Base-by-base conservation (phyloP, 2,888 invertebrate species). In the Griposia aprilina region DNA sequence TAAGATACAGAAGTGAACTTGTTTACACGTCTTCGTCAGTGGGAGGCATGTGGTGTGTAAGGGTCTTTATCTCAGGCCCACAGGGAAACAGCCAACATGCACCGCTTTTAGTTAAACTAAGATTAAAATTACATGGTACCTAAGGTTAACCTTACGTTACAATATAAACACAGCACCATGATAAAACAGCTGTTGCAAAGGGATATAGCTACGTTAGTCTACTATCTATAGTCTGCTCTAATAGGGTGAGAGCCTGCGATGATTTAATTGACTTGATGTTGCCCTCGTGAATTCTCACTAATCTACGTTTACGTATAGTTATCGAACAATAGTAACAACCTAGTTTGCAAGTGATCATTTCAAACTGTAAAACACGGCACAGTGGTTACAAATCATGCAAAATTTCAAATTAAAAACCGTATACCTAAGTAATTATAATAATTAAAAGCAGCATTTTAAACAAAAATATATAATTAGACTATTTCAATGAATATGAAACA, bases 11-110 rank as follows among this genome's bases (percentile, higher is more conserved):
- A 88, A 85, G 83, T 71, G 78, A 74, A 75, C 76, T 80, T 89
- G 85, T 91, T 88, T 87, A 91, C 89, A 88, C 88, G 88, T 87
- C 80, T 68, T 68, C 90, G 86, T 90, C 89, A 84, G 82, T 81
- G 87, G 79, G 81, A 82, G 89, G 87, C 91, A 92, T 92, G 90
- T 92, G 92, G 90, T 89, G 88, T 90, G 90, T 89, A 81, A 80
- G 81, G 79, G 79, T 82, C 89, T 90, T 93, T 93, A 93, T 93
- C 91, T 91, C 80, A 57, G 67, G 67, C 79, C 77, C 81, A 81
- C 78, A 78, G 71, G 62, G 73, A 82, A 81, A 70, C 65, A 62
- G 79, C 36, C 73, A 71, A 71, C 11, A 60, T 80, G 52, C 81
- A 88, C 87, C 77, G 71, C 50, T 74, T 71, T 66, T 66, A 36